A percentile compares a stretch with the other conserved stretches of the same genome.
These are phyloP conservation scores for Lagodon rhomboides DNA, from an alignment of 2,797 vertebrate species.

Conservation along the genomic window DNA sequence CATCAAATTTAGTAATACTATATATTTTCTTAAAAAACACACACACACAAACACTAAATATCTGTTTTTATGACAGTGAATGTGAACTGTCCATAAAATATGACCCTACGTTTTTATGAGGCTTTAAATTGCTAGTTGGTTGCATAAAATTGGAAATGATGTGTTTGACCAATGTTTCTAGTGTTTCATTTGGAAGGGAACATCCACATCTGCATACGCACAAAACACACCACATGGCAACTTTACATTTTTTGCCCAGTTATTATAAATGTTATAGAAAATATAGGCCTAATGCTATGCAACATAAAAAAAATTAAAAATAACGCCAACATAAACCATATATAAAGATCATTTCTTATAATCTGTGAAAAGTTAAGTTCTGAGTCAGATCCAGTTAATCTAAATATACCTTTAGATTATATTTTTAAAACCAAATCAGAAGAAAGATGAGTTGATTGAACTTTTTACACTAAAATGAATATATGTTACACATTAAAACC, in stretches of 20 bases:
- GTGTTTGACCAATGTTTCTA: background rate
- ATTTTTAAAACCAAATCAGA: background rate
- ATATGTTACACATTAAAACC: background rate
- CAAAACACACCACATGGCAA: background rate
- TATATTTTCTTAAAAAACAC: background rate
- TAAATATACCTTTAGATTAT: background rate
- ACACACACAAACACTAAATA: no score
- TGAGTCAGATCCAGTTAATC: background rate
- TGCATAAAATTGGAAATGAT: constrained; percentile 10
- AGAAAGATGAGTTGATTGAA: background rate
- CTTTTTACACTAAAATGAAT: background rate
- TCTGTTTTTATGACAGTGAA: constrained; percentile 10
- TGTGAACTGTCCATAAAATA: constrained; percentile 10
- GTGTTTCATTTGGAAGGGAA: background rate
- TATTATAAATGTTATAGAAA: background rate
- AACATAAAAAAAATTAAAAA: background rate
- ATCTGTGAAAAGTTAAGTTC: background rate
- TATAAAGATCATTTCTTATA: background rate
- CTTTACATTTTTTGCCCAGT: background rate
- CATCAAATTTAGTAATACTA: background rate
- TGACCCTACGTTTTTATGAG: constrained; percentile 2
- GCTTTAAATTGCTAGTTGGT: constrained; percentile 7
- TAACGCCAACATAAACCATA: background rate
- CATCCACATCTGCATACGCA: background rate
- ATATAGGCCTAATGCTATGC: background rate